These are phyloP conservation scores for Leucoraja ocellata DNA, from an alignment of 2,797 vertebrate species.

Conservation along the genomic window DNA sequence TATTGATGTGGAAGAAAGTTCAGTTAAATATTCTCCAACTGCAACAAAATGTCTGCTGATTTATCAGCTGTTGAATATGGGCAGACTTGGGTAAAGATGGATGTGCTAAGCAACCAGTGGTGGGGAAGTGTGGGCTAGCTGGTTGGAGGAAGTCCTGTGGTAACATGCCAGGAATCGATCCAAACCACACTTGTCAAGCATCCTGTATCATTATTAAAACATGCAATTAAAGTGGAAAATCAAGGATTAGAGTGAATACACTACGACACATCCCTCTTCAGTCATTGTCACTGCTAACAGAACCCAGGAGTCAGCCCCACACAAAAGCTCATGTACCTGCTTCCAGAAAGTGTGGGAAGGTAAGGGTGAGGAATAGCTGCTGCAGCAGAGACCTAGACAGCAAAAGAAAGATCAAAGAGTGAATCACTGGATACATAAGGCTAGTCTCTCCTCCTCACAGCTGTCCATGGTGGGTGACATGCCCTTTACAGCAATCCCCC, in stretches of 20 bases:
- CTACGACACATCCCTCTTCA: not conserved
- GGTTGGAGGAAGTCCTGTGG: not conserved
- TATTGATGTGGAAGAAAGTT: not conserved
- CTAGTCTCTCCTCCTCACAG: not conserved
- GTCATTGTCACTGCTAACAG: not conserved
- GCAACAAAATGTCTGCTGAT: not conserved
- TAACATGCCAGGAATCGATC: not conserved
- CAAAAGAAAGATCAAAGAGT: slow-evolving; percentile 43
- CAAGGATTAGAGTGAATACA: not conserved
- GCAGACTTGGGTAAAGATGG: not conserved
- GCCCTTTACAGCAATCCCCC: not conserved
- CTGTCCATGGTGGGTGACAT: not conserved
- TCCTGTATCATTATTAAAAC: not conserved
- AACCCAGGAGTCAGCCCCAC: not conserved
- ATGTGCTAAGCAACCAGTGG: not conserved
- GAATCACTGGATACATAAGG: not conserved
- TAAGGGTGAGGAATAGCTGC: slow-evolving; percentile 78
- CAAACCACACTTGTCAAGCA: not conserved
- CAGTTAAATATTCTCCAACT: not conserved
- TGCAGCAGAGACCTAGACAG: slow-evolving; percentile 82
- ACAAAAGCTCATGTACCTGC: slow-evolving; percentile 67
- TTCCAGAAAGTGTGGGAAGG: slow-evolving; percentile 76
- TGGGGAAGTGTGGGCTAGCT: not conserved
- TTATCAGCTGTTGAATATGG: not conserved
- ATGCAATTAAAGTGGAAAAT: not conserved